Evolutionary conservation across 2,113 vertebrate genomes (phyloP), one percentile per base, ranked within the genome.

Genomic region (Corydoras sp.): DNA sequence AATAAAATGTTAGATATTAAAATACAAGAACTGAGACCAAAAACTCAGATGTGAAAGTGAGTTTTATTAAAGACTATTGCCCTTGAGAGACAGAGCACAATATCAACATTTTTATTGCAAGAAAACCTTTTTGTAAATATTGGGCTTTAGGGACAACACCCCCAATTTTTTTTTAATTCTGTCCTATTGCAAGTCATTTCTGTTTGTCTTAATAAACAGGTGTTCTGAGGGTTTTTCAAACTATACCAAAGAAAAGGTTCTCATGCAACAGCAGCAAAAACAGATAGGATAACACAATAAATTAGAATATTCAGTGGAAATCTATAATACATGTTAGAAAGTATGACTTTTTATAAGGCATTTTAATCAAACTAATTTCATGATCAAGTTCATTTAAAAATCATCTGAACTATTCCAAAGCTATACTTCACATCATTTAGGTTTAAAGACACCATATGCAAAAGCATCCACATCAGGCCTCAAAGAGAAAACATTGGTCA

Each of bases 201-300:
- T 43, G 35, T 43, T 43, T 43, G 1, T 43, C 35, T 43, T 43
- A 8, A 43, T 43, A 43, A 4, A 43, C 35, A 43, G 7, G 35
- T 43, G 35, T 43, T 43, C 35, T 43, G 7, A 43, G 35, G 35
- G 4, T 8, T 8, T 8, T 56, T 14, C 15, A 15, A 56, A 56
- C 1, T n/a, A 56, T n/a, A 14, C n/a, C 12, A 56, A 56, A 18
- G 31, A 31, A 73, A 68, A 68, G 29, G 12, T 30, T 74, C 68
- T 68, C 65, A 14, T 55, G 72, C 72, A 68, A 65, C 56, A 60
- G 50, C 49, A 68, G 65, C 58, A 29, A 67, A 69, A 76, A 86
- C 74, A 68, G 81, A 76, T 80, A 76, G 82, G 79, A 84, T 43
- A 43, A 80, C 55, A 84, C 61, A 86, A 88, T 88, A 88, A 87